Evolutionary conservation across 2,113 vertebrate species (phyloP), one percentile per base, ranked within the genome.

Genomic region (Tachysurus fulvidraco): DNA sequence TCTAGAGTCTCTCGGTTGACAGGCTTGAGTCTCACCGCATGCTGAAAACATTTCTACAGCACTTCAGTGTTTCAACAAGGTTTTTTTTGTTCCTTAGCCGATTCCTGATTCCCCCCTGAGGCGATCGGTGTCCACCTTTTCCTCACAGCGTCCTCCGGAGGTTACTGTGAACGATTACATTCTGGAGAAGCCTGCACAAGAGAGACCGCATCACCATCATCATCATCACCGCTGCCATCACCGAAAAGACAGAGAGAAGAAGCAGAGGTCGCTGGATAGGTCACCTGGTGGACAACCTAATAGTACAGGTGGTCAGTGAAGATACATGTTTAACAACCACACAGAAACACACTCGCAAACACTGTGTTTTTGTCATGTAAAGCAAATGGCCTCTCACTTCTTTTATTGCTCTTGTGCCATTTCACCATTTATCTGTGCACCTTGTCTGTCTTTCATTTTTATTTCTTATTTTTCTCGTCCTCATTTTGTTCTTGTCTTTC

Each of bases 181-280:
- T 87, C 54, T 96, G 89, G 97, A 96, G 88, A 93, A 95, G 10
- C 93, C 95, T 41, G 93, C 92, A 0, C 96, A 96, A 0, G 96
- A 96, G 41, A 94, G 95, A 55, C 85, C 92, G 1, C 95, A 93
- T 81, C 95, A 96, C 57, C 96, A 97, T 84, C 97, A 97, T 85
- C 97, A 96, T 83, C 97, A 97, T 91, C 97, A 96, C 91, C 97
- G 95, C 91, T 97, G 97, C 94, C 97, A 97, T 89, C 97, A 96
- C 54, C 95, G 96, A 88, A 94, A 95, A 85, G 96, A 98, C 60
- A 94, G 94, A 83, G 97, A 98, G 50, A 97, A 95, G 93, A 97
- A 97, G 90, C 97, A 98, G 94, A 95, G 96, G 90, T 97, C 97
- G 17, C 81, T 97, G 90, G 98, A 98, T 16, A 95, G 95, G 87